A percentile compares a stretch with the other conserved stretches of the same genome.
phyloP scores from a whole-genome alignment of 2,888 invertebrate genomes.

The Pyrrhia umbra region DNA sequence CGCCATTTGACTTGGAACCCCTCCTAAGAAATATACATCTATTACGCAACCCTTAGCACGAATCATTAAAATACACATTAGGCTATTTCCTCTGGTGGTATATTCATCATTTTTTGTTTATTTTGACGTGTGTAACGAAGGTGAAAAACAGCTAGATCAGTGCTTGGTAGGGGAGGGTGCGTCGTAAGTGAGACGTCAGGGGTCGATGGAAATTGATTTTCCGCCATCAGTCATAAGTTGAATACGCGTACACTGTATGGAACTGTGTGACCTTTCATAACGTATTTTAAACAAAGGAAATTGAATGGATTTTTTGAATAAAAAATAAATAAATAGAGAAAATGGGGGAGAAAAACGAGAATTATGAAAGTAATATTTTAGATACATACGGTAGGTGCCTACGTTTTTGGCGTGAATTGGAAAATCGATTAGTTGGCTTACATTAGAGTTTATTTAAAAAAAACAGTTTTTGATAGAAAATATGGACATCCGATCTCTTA shows the following conservation, averaged over 20 bases:
- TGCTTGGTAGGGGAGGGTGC: constrained; percentile 65
- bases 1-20: constrained; percentile 2
- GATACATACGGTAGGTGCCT: too few relatives aligned
- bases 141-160: constrained; percentile 87
- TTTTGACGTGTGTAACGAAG: constrained; percentile 89
- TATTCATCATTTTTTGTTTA: constrained; percentile 81
- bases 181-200: constrained; percentile 85
- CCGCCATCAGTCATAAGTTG: constrained; percentile 85
- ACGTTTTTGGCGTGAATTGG: too few relatives aligned
- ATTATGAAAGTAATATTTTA: too few relatives aligned
- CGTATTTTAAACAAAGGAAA: constrained; percentile 48
- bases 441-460: too few relatives aligned
- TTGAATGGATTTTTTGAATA: constrained; percentile 10
- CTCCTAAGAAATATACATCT: constrained; percentile 46
- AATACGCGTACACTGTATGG: constrained; percentile 71
- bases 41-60: constrained; percentile 66
- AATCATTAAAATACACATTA: constrained; percentile 84
- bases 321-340: background rate
- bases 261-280: constrained; percentile 64
- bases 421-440: too few relatives aligned
- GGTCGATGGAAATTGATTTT: constrained; percentile 88
- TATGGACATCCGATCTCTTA: too few relatives aligned
- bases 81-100: constrained; percentile 77
- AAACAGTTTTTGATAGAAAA: too few relatives aligned
- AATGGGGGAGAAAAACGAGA: background rate